Base-by-base conservation (phyloP, 92 coral and sea anemone species). In the Palythoa grandis region DNA sequence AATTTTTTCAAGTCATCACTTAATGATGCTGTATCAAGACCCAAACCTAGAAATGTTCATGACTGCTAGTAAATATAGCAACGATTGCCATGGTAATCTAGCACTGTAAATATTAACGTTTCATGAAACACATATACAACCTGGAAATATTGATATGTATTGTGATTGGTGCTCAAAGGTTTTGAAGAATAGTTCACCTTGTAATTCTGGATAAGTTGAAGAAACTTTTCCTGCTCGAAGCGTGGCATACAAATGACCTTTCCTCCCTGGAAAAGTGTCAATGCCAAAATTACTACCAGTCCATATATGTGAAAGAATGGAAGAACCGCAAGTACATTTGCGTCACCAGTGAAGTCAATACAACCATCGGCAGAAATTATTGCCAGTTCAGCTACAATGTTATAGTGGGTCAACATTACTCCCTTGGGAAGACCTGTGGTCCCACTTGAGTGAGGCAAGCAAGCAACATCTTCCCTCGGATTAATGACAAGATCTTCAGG, bases 361-460 rank as follows among this genome's bases (percentile, higher is more conserved):
- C 88, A 88, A 13, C 84, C 50, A 7, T 89, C 91, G 3, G 79
- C 87, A 23, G 75, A 77, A 11, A 89, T 91, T 53, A 89, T 80
- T n/a, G 77, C 82, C 37, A 93, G 78, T n/a, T 92, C 83, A 61
- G 94, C 95, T 9, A 93, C 69, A 48, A 96, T 89, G 74, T 94
- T 96, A 29, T 91, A 92, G 86, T 96, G 98, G 1, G 98, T 94
- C 24, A 96, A 72, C 96, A 94, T 94, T 19, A 94, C 98, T n/a
- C 98, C 98, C 80, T 96, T 96, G 24, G 98, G 92, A 9, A 90
- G 53, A 40, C 98, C 98, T 20, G 98, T 94, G 20, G 98, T 96
- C 1, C 98, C 98, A 76, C 98, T 96, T 70, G 98, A 96, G 67
- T 92, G 94, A 15, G 95, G 95, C 56, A 96, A 82, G 61, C 90